Evolutionary conservation across 64 coral and sea anemone species (phyloP), one percentile per base, ranked within the genome.

Genomic region (Montipora capricornis): DNA sequence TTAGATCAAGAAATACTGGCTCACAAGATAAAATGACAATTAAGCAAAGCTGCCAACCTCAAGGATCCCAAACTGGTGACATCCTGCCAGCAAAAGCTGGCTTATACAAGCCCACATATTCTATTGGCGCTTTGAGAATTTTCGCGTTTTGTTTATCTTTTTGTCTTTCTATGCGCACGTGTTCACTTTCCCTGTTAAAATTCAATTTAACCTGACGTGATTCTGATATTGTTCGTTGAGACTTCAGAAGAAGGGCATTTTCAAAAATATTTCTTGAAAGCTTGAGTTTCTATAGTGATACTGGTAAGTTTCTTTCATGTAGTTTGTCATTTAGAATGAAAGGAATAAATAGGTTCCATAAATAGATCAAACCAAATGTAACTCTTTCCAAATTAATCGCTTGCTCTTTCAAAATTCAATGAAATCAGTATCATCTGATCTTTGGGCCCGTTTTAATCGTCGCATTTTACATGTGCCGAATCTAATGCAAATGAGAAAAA

Each of bases 101-200:
- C 82, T 86, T 19, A 86, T 49, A 86, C 82, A 86, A 20, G 82
- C 67, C 82, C 64, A 86, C 82, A 86, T 86, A 26, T 26, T 26
- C 26, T 20, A 7, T 71, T 86, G 48, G 46, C 19, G 45, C 16
- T 49, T n/a, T 44, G 68, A 46, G 53, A 57, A 57, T 57, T 57
- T 57, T 11, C 11, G 3, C 6, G 11, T 6, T 57, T 8, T 84
- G 45, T 46, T 5, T 47, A 49, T 29, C 3, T 19, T 19, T 13
- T 64, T 44, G 26, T 17, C 6, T 61, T 68, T 68, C 60, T 44
- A 66, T 6, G 67, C 58, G 22, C 24, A 3, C n/a, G 2, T 83
- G 80, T 29, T 64, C 45, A 14, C 55, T 64, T 50, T 83, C 64
- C 15, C 10, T 9, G n/a, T 22, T 37, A 76, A 76, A 47, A 67